Percentiles rank a stretch among this genome's conserved stretches.
phyloP scores from a whole-genome alignment of 2,797 vertebrate species.

The Melanotaenia nigrans region DNA sequence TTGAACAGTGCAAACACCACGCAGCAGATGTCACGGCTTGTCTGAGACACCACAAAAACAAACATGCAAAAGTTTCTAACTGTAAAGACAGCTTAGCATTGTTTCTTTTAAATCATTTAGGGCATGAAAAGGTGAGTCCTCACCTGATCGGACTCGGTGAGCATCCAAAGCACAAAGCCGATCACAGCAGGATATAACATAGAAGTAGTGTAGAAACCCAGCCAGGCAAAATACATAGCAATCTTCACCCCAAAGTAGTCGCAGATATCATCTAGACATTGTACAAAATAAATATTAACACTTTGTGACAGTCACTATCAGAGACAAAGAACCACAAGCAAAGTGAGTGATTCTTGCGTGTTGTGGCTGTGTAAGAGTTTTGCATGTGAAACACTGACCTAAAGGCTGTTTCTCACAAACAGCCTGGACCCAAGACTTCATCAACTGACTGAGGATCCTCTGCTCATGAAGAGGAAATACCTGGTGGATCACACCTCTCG shows the following conservation, averaged over 20 bases:
- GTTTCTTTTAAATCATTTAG: not conserved
- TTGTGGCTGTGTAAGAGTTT: not conserved
- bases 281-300: not conserved
- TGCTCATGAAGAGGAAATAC: slow-evolving; percentile 95
- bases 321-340: not conserved
- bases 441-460: slow-evolving; percentile 92
- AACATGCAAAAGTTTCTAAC: not conserved
- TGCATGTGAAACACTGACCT: slow-evolving; percentile 76
- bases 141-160: slow-evolving; percentile 96
- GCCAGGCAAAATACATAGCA: slow-evolving; percentile 98
- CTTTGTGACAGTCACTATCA: no score
- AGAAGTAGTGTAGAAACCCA: slow-evolving; percentile 97
- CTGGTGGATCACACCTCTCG: slow-evolving; percentile 94
- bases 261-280: slow-evolving; percentile 91
- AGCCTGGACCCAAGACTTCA: slow-evolving; percentile 98
- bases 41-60: slow-evolving; percentile 77
- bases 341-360: not conserved
- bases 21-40: slow-evolving; percentile 95
- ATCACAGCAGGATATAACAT: slow-evolving; percentile 97
- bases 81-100: not conserved
- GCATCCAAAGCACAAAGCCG: slow-evolving; percentile 93
- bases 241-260: slow-evolving; percentile 99
- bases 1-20: slow-evolving; percentile 98
- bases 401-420: slow-evolving; percentile 95
- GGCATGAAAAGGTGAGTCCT: slow-evolving; percentile 25